Base-by-base conservation (phyloP, 1,140 invertebrate species). In the Reticulitermes speratus region DNA sequence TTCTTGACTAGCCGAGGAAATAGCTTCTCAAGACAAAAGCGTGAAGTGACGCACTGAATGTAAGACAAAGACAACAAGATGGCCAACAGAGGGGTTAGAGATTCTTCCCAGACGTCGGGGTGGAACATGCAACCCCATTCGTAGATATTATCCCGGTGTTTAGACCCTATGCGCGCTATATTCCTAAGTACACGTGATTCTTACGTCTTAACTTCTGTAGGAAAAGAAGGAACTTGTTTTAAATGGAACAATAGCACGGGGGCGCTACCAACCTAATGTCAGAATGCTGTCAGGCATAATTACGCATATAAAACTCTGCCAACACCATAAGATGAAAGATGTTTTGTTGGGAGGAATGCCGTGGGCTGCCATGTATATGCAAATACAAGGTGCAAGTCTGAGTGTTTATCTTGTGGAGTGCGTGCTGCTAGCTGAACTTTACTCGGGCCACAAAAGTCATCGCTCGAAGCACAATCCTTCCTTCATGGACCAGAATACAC, bases 311-410 rank as follows among this genome's bases (percentile, higher is more conserved):
- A 65, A 65, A 65, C 25, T 16, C 65, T 30, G 65, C n/a, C 65
- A 75, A 25, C 65, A 30, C 65, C 65, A 30, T 75, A n/a, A 75
- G 7, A 75, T 3, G n/a, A 30, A 75, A 30, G 38, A 38, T 38
- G 65, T 30, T 25, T 30, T 30, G n/a, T 8, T 30, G 65, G 5
- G 9, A 30, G 65, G 65, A 75, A 75, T 75, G 65, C 65, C n/a
- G 65, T 75, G 65, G 65, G 65, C 25, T 75, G 65, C 65, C 65
- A 75, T 75, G 65, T 75, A 25, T 75, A 75, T 75, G 65, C 65
- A 75, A 75, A 75, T 75, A 25, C 25, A 11, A 9, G 25, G n/a
- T 30, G 52, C 19, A 55, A 55, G 52, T 55, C 8, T 75, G n/a
- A 75, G n/a, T 75, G 65, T 75, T 75, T 75, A 75, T 30, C 65